Conservation (phyloP, 2,888 invertebrate genomes). For the Rhingia rostrata region DNA sequence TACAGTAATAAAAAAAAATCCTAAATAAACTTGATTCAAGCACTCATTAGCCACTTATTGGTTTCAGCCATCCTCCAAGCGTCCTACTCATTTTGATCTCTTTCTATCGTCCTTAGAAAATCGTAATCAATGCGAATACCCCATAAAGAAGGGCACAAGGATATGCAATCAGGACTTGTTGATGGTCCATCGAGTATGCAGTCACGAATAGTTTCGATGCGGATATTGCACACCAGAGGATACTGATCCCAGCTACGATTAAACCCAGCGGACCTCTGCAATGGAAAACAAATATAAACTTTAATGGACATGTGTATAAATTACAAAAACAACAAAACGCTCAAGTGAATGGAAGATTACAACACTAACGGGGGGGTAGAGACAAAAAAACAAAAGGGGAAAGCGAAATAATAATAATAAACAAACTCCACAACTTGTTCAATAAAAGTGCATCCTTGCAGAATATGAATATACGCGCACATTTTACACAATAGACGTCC, state of each 20-base stretch:
- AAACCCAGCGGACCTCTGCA: conserved; percentile 85
- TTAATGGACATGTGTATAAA: conserved; percentile 50
- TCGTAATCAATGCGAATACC: conserved; percentile 90
- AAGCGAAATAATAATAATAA: conserved; percentile 7
- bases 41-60: conserved; percentile 56
- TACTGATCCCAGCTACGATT: conserved; percentile 84
- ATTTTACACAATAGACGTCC: conserved; percentile 23
- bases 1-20: conserved; percentile 35
- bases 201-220: conserved; percentile 91
- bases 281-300: conserved; percentile 75
- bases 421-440: conserved; percentile 37
- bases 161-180: conserved; percentile 88
- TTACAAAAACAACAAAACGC: conserved; percentile 40
- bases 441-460: conserved; percentile 33
- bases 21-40: conserved; percentile 49
- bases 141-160: conserved; percentile 91
- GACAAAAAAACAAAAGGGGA: background rate
- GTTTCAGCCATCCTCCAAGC: conserved; percentile 5
- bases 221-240: conserved; percentile 89
- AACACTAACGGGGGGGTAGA: conserved; percentile 1
- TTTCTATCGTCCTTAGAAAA: conserved; percentile 84
- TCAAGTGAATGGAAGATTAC: conserved; percentile 19
- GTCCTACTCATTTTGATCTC: conserved; percentile 19
- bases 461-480: conserved; percentile 51
- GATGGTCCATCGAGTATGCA: conserved; percentile 89